Conservation (phyloP, 2,888 invertebrate species). For the Tipula helvola region DNA sequence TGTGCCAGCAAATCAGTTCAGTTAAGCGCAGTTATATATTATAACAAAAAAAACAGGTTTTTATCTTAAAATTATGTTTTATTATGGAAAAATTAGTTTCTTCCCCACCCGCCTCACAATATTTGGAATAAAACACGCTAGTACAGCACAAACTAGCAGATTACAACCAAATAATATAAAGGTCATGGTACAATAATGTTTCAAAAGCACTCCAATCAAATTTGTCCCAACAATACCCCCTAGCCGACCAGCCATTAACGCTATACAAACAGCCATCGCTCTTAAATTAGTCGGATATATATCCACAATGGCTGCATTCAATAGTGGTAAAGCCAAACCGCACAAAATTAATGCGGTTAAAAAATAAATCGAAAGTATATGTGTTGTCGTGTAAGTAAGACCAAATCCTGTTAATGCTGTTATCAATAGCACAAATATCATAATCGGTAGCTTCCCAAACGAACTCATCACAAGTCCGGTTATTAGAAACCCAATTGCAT, state of each 20-base stretch:
- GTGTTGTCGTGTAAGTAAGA: conserved; percentile 20
- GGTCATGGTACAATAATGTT: conserved; percentile 35
- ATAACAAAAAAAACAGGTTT: too few species aligned
- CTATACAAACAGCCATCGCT: conserved; percentile 41
- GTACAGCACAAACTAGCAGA: conserved; percentile 15
- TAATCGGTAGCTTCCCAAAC: conserved; percentile 23
- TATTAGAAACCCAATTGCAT: conserved; percentile 25
- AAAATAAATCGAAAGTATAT: conserved; percentile 24
- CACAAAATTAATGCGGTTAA: conserved; percentile 23
- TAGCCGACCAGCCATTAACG: conserved; percentile 38
- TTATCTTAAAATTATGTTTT: neutral
- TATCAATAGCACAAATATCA: conserved; percentile 22
- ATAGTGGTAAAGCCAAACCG: conserved; percentile 26
- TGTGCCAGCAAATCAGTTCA: too few species aligned
- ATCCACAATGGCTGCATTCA: conserved; percentile 29
- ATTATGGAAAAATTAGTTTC: neutral
- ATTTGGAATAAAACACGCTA: conserved; percentile 13
- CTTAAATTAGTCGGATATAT: conserved; percentile 29
- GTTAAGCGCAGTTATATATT: too few species aligned
- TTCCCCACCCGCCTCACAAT: neutral
- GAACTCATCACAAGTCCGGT: conserved; percentile 25
- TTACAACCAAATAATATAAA: conserved; percentile 27
- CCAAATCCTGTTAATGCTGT: conserved; percentile 24
- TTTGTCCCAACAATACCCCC: conserved; percentile 39
- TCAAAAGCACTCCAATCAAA: conserved; percentile 34